phyloP scores from a whole-genome alignment of 2,888 invertebrate species.

The Protophormia terraenovae region DNA sequence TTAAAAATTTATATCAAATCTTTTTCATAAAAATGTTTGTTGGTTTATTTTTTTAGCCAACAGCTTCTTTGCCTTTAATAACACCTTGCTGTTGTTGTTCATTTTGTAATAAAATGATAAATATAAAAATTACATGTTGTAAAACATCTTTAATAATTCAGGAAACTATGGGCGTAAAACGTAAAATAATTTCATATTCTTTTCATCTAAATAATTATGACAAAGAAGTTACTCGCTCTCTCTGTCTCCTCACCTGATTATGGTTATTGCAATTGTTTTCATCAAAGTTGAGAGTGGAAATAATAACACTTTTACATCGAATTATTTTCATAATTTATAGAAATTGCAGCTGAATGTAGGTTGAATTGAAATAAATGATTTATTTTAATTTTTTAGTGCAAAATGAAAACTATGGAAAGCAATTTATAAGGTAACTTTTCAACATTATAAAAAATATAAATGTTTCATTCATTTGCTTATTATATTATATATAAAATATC shows the following conservation, averaged over 20 bases:
- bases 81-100: conserved; percentile 1
- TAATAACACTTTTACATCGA: conserved; percentile 38
- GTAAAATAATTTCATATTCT: background rate
- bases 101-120: conserved; percentile 26
- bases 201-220: background rate
- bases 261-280: conserved; percentile 31
- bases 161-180: conserved; percentile 12
- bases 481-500: no score
- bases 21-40: no score
- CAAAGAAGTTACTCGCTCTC: conserved; percentile 35
- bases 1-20: background rate
- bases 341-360: background rate
- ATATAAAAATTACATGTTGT: conserved; percentile 57
- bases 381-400: no score
- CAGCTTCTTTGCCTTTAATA: conserved; percentile 23
- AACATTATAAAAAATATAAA: no score
- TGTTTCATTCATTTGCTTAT: no score
- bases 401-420: no score
- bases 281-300: conserved; percentile 23
- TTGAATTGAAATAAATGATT: background rate
- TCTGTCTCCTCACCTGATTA: conserved; percentile 46
- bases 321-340: conserved; percentile 9
- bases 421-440: no score
- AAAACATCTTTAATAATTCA: conserved; percentile 45
- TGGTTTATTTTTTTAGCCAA: background rate